A percentile compares a stretch with the other conserved stretches of the same genome.
These are phyloP conservation scores for Onychomys arenicola DNA, from an alignment of 2,797 vertebrate genomes.

Conservation along the genomic window DNA sequence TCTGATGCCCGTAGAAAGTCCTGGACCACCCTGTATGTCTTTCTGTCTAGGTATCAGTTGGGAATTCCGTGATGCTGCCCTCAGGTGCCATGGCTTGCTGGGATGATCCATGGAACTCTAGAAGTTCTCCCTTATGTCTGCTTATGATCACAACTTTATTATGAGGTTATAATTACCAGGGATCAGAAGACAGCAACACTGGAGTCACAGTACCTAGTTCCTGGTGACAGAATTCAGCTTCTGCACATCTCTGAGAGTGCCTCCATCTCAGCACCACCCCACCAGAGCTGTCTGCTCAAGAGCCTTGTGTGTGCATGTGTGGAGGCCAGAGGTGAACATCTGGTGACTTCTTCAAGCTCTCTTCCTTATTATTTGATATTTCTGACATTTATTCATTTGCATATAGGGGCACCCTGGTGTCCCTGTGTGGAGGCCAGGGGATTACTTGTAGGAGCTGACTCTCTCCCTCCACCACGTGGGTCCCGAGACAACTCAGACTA, in stretches of 20 bases:
- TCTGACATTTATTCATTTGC: not conserved
- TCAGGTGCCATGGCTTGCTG: not conserved
- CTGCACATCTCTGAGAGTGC: accelerated
- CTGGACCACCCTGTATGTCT: not conserved
- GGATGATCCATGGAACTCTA: not conserved
- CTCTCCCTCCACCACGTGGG: not conserved
- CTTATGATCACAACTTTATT: not conserved
- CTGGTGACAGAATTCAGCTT: not conserved
- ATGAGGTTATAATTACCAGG: not conserved
- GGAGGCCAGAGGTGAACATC: not conserved
- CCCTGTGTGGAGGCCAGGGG: not conserved
- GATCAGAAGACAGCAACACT: not conserved
- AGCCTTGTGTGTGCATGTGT: not conserved
- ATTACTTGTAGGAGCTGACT: not conserved
- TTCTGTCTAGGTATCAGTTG: not conserved
- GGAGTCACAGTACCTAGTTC: not conserved
- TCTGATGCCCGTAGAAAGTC: not conserved
- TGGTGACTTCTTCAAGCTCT: not conserved
- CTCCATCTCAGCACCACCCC: not conserved
- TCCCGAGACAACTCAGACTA: not conserved
- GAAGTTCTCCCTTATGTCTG: not conserved
- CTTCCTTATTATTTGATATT: too few relatives aligned
- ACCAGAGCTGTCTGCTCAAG: not conserved
- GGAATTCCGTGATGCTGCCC: not conserved
- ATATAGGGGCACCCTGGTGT: too few relatives aligned